phyloP scores from a whole-genome alignment of 2,888 invertebrate genomes.

The Sceliomorpha sp. region DNA sequence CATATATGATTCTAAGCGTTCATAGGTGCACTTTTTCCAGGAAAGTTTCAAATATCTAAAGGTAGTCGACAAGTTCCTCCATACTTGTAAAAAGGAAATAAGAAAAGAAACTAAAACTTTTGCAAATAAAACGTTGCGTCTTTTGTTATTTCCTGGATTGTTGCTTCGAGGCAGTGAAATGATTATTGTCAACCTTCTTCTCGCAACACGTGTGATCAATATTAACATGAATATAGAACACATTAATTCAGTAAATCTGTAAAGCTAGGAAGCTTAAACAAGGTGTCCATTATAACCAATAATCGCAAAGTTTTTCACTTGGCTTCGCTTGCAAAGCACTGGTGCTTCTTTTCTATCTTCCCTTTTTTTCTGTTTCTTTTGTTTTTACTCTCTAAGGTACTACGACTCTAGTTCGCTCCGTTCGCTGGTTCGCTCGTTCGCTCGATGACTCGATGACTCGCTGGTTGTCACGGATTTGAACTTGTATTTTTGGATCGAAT shows the following conservation, averaged over 20 bases:
- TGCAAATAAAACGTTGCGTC: constrained; percentile 20
- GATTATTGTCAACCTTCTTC: constrained; percentile 42
- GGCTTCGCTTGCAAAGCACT: constrained; percentile 51
- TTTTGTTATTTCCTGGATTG: constrained; percentile 20
- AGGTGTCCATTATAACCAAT: constrained; percentile 34
- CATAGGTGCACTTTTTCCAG: no score
- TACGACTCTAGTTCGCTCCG: constrained; percentile 1
- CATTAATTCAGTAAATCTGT: constrained; percentile 31
- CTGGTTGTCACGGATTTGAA: no score
- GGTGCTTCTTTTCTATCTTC: constrained; percentile 8
- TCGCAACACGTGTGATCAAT: constrained; percentile 18
- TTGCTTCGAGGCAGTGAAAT: constrained; percentile 48
- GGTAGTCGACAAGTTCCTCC: no score
- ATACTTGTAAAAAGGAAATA: constrained; percentile 1
- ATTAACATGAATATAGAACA: constrained; percentile 35
- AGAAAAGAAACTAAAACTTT: constrained; percentile 3
- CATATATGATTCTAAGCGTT: no score
- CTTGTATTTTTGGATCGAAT: no score
- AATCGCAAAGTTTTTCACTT: constrained; percentile 32
- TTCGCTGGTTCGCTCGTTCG: background rate
- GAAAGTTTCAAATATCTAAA: no score
- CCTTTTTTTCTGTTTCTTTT: constrained; percentile 5
- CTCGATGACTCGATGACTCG: no score
- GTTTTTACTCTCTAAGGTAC: constrained; percentile 5
- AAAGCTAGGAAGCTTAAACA: constrained; percentile 47